These are phyloP conservation scores for Pissodes strobi DNA, from an alignment of 1,140 invertebrate genomes.

Conservation along the genomic window DNA sequence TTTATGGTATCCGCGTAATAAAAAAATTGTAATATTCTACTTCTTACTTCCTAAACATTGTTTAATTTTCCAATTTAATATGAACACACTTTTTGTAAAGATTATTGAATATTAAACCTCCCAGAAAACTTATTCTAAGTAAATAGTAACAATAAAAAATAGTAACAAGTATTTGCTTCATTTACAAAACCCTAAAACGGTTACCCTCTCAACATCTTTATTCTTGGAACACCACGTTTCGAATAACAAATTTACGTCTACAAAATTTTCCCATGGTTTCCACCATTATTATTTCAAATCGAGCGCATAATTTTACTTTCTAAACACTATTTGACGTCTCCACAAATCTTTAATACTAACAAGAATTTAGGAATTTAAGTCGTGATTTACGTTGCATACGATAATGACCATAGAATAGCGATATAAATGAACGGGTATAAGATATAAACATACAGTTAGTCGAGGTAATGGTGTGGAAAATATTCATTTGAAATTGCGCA, in stretches of 20 bases:
- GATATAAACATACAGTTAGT: conserved; percentile 6
- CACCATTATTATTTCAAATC: conserved; percentile 11
- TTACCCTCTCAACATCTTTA: too few species aligned
- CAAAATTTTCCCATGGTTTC: neutral
- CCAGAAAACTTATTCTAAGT: too few species aligned
- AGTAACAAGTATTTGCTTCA: too few species aligned
- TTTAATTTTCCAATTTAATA: too few species aligned
- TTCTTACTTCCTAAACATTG: too few species aligned
- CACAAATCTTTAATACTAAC: conserved; percentile 26
- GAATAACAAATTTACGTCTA: neutral
- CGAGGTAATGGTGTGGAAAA: conserved; percentile 13
- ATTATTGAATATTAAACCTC: too few species aligned
- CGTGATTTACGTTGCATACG: conserved; percentile 18
- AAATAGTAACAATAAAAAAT: too few species aligned
- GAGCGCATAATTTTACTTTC: conserved; percentile 12
- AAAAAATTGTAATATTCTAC: too few species aligned
- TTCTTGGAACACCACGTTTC: too few species aligned
- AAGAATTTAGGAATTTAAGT: conserved; percentile 21
- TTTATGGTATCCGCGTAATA: too few species aligned
- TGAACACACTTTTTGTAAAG: too few species aligned
- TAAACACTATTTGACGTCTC: conserved; percentile 16
- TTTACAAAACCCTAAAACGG: too few species aligned
- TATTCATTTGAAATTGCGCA: conserved; percentile 22
- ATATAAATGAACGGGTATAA: conserved; percentile 11
- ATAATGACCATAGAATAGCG: conserved; percentile 15